Evolutionary conservation across 2,797 vertebrate genomes (phyloP), one percentile per base, ranked within the genome.

Genomic region (Thamnophis elegans): DNA sequence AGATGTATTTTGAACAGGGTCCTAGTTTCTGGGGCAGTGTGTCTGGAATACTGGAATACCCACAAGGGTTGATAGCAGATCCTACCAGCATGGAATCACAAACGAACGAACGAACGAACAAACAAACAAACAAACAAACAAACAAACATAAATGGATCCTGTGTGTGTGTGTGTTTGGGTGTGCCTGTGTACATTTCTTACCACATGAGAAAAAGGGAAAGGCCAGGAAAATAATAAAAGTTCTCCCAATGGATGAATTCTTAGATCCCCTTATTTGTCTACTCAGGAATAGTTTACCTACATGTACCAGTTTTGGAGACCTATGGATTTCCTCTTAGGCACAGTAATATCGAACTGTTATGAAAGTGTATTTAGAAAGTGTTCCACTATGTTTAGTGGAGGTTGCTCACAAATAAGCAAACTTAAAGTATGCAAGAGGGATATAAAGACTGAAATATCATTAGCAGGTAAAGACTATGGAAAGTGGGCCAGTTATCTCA

Each of bases 51-150:
- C 6, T 89, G 42, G 93, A 95, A 92, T 89, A 91, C 55, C 85
- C 92, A 60, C 91, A 36, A 56, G 59, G 0, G 0, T 87, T 94
- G 62, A 59, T 53, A 42, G 87, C n/a, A 92, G 93, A 95, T n/a
- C 36, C 56, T 89, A 87, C 25, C 26, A 94, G 36, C 25, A 51
- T 53, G 59, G n/a, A 58, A 14, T 91, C 11, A 28, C n/a, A 65
- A 94, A 90, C 42, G 93, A 92, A 60, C 10, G 54, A 93, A 88
- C 26, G 93, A n/a, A 90, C 42, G 93, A 92, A 60, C 10, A 54
- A 93, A 88, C 26, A 93, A n/a, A 25, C n/a, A 65, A 94, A n/a
- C n/a, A n/a, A n/a, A n/a, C n/a, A n/a, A n/a, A 90, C 42, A 93
- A 92, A 60, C 10, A 54, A 93, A 88, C 26, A 93, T 87, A 62